Percentiles rank a stretch among this genome's conserved stretches.
These are phyloP conservation scores for Pteronotus mesoamericanus DNA, from an alignment of 2,797 vertebrate species.

Conservation along the genomic window DNA sequence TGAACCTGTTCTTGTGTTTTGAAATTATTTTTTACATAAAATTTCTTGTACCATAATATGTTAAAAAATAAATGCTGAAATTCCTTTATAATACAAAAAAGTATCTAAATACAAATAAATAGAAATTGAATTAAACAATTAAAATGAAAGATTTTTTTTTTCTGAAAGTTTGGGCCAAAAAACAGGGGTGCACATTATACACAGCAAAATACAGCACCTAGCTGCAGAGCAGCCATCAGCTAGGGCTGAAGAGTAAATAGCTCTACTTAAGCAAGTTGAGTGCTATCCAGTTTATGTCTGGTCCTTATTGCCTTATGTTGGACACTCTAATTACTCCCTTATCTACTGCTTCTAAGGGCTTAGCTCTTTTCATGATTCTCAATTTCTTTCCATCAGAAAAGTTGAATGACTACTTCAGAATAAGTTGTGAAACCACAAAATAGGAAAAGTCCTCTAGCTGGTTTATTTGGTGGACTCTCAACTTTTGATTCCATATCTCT, in stretches of 20 bases:
- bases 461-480: not conserved
- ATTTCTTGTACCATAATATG: no score
- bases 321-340: not conserved
- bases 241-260: not conserved
- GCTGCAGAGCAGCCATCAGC: not conserved
- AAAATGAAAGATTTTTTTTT: no score
- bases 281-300: not conserved
- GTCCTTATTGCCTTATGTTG: not conserved
- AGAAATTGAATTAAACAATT: no score
- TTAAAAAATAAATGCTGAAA: no score
- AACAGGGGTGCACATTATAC: no score
- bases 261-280: not conserved
- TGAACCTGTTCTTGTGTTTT: no score
- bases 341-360: not conserved
- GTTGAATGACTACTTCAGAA: not conserved
- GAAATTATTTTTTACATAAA: no score
- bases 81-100: no score
- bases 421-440: not conserved
- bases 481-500: not conserved
- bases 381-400: not conserved
- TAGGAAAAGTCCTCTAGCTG: not conserved
- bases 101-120: no score
- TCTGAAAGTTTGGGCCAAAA: no score
- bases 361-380: not conserved
- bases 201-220: not conserved